Conservation (phyloP, 2,888 invertebrate genomes). For the Tetragonisca angustula region DNA sequence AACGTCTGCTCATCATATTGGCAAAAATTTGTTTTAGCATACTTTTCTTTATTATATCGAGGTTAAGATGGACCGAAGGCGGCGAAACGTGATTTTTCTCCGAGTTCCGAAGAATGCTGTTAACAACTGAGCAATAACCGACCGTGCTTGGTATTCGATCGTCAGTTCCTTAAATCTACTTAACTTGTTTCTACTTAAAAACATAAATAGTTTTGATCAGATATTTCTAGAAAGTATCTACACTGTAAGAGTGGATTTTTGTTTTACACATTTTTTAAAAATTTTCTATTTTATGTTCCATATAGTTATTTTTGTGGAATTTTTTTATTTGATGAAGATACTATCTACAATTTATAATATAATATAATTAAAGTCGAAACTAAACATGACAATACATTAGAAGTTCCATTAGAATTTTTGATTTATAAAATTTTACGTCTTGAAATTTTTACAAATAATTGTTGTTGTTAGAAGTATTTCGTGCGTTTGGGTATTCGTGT, state of each 20-base stretch:
- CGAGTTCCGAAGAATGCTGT: background rate
- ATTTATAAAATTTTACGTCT: background rate
- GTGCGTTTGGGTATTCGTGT: background rate
- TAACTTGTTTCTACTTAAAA: constrained; percentile 4
- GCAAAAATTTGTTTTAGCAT: constrained; percentile 10
- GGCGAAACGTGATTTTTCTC: background rate
- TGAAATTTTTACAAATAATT: background rate
- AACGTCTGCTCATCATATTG: constrained; percentile 9
- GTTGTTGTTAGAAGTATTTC: background rate
- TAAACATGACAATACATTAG: background rate
- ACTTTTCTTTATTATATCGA: constrained; percentile 17
- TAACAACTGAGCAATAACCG: background rate
- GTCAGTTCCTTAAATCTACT: constrained; percentile 8
- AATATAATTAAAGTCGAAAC: background rate
- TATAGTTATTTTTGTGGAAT: constrained; percentile 1
- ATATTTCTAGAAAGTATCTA: constrained; percentile 3
- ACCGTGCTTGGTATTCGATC: background rate
- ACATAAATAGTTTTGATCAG: background rate
- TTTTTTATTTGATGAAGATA: background rate
- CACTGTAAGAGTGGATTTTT: background rate
- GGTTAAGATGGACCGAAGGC: background rate
- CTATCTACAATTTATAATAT: background rate
- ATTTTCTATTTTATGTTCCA: background rate
- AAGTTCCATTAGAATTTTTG: background rate
- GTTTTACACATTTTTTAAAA: background rate